Conservation (phyloP, 1,140 invertebrate genomes). For the Hirudo medicinalis region DNA sequence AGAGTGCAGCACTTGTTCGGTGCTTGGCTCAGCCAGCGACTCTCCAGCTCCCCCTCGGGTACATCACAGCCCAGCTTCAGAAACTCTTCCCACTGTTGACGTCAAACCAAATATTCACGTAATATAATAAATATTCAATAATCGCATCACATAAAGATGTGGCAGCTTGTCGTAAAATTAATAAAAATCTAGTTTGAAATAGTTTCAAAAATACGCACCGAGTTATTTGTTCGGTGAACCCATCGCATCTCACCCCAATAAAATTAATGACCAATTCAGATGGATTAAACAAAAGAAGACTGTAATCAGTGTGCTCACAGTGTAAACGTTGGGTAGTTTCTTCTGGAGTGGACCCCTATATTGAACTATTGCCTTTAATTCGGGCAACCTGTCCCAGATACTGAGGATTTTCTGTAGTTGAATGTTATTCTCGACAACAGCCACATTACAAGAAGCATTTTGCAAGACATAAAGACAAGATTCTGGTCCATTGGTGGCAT, state of each 20-base stretch:
- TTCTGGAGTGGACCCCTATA: conserved; percentile 58
- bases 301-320: neutral
- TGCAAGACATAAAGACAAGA: conserved; percentile 64
- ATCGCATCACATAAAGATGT: too few relatives aligned
- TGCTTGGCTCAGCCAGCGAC: conserved; percentile 55
- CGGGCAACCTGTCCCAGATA: conserved; percentile 55
- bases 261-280: too few relatives aligned
- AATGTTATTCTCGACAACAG: conserved; percentile 72
- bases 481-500: conserved; percentile 76
- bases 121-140: too few relatives aligned
- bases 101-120: too few relatives aligned
- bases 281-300: too few relatives aligned
- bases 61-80: conserved; percentile 59
- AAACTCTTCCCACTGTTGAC: conserved; percentile 61
- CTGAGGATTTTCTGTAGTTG: conserved; percentile 71
- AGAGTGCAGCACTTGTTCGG: conserved; percentile 79
- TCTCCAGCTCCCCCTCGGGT: conserved; percentile 55
- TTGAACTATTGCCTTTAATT: conserved; percentile 71
- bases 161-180: too few relatives aligned
- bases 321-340: conserved; percentile 25
- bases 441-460: conserved; percentile 64
- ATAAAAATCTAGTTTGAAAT: too few relatives aligned
- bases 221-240: too few relatives aligned
- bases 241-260: too few relatives aligned
- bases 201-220: too few relatives aligned